Percentiles rank a stretch among this genome's conserved stretches.
These are phyloP conservation scores for Mizuhopecten yessoensis DNA, from an alignment of 1,140 invertebrate genomes.

Conservation along the genomic window DNA sequence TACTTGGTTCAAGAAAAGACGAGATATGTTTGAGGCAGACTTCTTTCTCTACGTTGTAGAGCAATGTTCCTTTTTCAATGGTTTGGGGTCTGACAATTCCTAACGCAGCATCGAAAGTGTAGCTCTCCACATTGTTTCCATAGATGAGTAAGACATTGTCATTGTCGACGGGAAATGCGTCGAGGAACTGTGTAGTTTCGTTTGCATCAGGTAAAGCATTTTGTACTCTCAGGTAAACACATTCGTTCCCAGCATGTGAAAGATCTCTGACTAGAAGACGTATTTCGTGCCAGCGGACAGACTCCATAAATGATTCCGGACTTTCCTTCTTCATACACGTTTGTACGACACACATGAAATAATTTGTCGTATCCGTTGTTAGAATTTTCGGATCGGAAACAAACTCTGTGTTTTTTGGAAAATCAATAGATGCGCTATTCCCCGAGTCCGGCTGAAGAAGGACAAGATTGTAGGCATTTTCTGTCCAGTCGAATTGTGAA, in stretches of 20 bases:
- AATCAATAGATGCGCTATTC: slow-evolving; percentile 56
- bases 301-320: slow-evolving; percentile 55
- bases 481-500: slow-evolving; percentile 69
- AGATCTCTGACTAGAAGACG: slow-evolving; percentile 58
- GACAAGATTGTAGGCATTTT: slow-evolving; percentile 71
- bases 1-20: slow-evolving; percentile 61
- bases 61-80: slow-evolving; percentile 70
- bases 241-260: slow-evolving; percentile 51
- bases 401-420: slow-evolving; percentile 72
- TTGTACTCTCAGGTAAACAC: slow-evolving; percentile 60
- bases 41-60: slow-evolving; percentile 71
- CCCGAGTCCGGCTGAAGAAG: slow-evolving; percentile 62
- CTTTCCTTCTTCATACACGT: slow-evolving; percentile 59
- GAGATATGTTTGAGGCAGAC: slow-evolving; percentile 69
- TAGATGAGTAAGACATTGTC: slow-evolving; percentile 73
- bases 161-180: slow-evolving; percentile 58
- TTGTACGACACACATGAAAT: slow-evolving; percentile 67
- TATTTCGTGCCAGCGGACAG: slow-evolving; percentile 57
- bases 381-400: slow-evolving; percentile 64
- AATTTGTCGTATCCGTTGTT: slow-evolving; percentile 46
- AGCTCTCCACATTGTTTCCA: slow-evolving; percentile 64
- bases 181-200: slow-evolving; percentile 69
- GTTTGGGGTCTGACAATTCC: slow-evolving; percentile 64
- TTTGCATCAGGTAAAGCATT: slow-evolving; percentile 65
- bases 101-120: slow-evolving; percentile 66